These are phyloP conservation scores for Porites lutea DNA, from an alignment of 64 coral and sea anemone genomes.

Conservation along the genomic window DNA sequence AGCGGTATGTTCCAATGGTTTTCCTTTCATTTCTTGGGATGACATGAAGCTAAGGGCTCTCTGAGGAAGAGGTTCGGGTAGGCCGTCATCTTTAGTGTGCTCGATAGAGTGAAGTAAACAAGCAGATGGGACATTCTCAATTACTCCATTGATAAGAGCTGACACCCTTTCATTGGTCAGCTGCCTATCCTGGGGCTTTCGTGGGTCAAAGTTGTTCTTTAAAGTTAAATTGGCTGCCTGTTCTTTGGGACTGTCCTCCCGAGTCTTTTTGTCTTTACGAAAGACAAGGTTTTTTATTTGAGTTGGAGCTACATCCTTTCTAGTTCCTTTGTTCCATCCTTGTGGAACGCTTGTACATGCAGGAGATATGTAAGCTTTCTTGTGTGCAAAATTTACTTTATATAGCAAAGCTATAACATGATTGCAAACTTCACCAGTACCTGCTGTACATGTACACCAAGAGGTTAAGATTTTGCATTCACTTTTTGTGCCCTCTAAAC, in stretches of 20 bases:
- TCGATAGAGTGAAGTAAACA: constrained; percentile 66
- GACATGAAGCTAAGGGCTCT: constrained; percentile 60
- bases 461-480: constrained; percentile 61
- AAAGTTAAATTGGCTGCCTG: background rate
- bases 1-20: constrained; percentile 42
- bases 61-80: too few species aligned
- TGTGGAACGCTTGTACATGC: constrained; percentile 60
- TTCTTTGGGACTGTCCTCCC: constrained; percentile 23
- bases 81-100: constrained; percentile 28
- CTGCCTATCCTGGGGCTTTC: constrained; percentile 49
- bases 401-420: constrained; percentile 80
- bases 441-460: constrained; percentile 78
- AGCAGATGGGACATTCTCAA: constrained; percentile 41
- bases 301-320: constrained; percentile 1
- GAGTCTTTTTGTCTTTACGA: constrained; percentile 56
- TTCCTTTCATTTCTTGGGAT: constrained; percentile 52
- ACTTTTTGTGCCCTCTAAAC: constrained; percentile 15
- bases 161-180: constrained; percentile 59
- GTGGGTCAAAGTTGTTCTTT: constrained; percentile 68
- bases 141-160: constrained; percentile 35
- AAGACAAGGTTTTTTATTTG: constrained; percentile 58
- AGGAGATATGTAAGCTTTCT: too few species aligned
- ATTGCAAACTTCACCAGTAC: constrained; percentile 60
- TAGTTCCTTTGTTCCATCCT: constrained; percentile 31
- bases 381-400: constrained; percentile 76